Conservation (phyloP, 2,797 vertebrate genomes). For the Nannoperca australis region DNA sequence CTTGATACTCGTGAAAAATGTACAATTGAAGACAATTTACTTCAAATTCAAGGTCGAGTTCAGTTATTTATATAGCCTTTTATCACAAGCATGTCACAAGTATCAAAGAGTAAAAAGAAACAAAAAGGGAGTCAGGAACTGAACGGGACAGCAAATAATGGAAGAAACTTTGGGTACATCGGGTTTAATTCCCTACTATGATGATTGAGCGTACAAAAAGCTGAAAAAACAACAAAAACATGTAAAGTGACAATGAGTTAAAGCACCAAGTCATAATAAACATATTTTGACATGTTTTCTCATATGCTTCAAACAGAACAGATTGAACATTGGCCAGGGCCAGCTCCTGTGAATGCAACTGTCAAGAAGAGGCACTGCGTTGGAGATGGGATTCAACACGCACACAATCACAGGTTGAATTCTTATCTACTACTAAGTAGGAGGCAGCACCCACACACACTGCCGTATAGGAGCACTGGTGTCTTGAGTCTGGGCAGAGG, state of each 20-base stretch:
- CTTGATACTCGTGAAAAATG: not conserved
- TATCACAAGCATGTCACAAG: not conserved
- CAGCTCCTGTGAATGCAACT: conserved; percentile 39
- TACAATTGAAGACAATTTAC: not conserved
- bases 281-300: conserved; percentile 14
- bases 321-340: conserved; percentile 43
- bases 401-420: conserved; percentile 24
- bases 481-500: not conserved
- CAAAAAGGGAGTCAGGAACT: not conserved
- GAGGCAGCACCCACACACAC: conserved; percentile 34
- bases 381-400: conserved; percentile 25
- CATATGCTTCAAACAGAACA: conserved; percentile 43
- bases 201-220: not conserved
- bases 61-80: not conserved
- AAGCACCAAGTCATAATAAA: conserved; percentile 2
- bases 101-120: not conserved
- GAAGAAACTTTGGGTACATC: not conserved
- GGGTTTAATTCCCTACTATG: not conserved
- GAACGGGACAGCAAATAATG: not conserved
- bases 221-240: not conserved
- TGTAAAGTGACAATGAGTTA: not conserved
- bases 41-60: not conserved
- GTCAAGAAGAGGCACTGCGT: conserved; percentile 29
- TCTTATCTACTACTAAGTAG: conserved; percentile 30
- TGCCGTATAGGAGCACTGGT: conserved; percentile 3